phyloP scores from a whole-genome alignment of 2,797 vertebrate species.

The Galaxias olidus region DNA sequence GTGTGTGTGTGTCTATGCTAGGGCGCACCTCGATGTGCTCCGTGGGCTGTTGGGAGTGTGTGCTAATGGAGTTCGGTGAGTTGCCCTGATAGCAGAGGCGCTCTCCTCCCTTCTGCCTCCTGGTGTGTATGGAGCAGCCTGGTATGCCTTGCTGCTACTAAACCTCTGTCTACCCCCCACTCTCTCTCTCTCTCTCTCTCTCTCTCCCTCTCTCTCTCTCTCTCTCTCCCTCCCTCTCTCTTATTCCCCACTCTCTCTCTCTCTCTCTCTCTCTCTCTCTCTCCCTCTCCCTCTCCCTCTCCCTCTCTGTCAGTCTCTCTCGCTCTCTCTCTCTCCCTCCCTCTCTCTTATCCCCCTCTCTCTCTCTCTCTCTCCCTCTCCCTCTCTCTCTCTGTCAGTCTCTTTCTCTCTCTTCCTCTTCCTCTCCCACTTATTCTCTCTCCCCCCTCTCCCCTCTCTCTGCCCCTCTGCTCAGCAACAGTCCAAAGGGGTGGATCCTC shows the following conservation, averaged over 20 bases:
- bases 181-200: conserved; percentile 27
- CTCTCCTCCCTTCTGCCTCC: conserved; percentile 33
- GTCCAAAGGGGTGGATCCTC: no score
- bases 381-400: background rate
- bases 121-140: background rate
- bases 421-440: background rate
- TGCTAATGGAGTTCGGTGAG: background rate
- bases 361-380: background rate
- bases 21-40: no score
- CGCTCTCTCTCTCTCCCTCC: background rate
- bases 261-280: background rate
- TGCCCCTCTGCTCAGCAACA: background rate
- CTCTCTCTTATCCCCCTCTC: background rate
- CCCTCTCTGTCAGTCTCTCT: background rate
- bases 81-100: background rate
- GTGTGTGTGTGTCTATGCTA: background rate
- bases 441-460: background rate
- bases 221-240: background rate
- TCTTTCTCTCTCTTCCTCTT: background rate
- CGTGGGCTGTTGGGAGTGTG: background rate
- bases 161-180: background rate
- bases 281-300: background rate
- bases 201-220: conserved; percentile 21
- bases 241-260: no score
- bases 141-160: no score